These are phyloP conservation scores for Conopomorpha cramerella DNA, from an alignment of 1,140 invertebrate species.

Conservation along the genomic window DNA sequence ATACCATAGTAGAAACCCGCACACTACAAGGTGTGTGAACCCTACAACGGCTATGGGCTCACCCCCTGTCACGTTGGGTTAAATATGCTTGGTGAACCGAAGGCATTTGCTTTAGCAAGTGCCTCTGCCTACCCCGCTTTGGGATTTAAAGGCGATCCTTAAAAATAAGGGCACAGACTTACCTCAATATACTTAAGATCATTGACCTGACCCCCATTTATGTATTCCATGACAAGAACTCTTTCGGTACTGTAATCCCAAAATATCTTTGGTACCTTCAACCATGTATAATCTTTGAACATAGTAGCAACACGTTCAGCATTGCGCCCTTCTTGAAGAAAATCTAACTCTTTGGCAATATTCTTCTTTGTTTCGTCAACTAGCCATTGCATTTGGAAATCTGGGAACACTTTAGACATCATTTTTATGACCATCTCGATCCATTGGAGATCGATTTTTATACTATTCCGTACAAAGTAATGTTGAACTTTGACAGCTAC, in stretches of 20 bases:
- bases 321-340: constrained; percentile 89
- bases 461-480: constrained; percentile 84
- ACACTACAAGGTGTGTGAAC: no score
- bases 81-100: no score
- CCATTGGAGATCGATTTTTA: constrained; percentile 88
- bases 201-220: constrained; percentile 93
- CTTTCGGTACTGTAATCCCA: constrained; percentile 85
- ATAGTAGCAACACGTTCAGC: constrained; percentile 77
- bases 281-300: constrained; percentile 72
- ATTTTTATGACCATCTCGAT: constrained; percentile 92
- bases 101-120: no score
- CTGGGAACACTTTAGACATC: constrained; percentile 88
- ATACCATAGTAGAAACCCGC: no score
- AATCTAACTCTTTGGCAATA: constrained; percentile 91
- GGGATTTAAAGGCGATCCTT: no score
- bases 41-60: no score
- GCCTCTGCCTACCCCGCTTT: no score
- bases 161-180: no score
- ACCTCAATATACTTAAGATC: constrained; percentile 87
- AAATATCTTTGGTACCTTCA: constrained; percentile 75
- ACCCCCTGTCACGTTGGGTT: no score
- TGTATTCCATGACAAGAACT: constrained; percentile 96
- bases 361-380: constrained; percentile 96
- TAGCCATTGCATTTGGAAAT: constrained; percentile 96
- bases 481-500: constrained; percentile 98